Percentiles rank a stretch among this genome's conserved stretches.
These are phyloP conservation scores for Platycheirus albimanus DNA, from an alignment of 2,888 invertebrate genomes.

Conservation along the genomic window DNA sequence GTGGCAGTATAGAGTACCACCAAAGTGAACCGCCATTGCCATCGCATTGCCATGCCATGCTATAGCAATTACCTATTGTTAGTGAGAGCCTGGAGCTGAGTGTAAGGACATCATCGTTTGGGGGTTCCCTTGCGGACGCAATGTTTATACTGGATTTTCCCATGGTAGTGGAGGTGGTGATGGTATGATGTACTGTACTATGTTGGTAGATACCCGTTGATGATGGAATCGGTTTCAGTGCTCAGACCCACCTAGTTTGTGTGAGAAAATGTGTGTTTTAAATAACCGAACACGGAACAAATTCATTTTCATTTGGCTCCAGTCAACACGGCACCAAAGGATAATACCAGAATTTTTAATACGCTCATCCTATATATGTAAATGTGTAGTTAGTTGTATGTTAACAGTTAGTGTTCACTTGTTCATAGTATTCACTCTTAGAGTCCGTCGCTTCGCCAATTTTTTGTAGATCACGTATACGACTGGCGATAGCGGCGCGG, in stretches of 20 bases:
- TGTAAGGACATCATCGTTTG: conserved; percentile 28
- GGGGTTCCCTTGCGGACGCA: conserved; percentile 20
- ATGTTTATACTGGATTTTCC: conserved; percentile 27
- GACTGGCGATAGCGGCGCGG: conserved; percentile 1
- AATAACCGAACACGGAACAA: conserved; percentile 56
- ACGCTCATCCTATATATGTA: conserved; percentile 38
- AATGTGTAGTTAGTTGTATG: neutral
- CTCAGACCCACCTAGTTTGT: no score
- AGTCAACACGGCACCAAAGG: conserved; percentile 72
- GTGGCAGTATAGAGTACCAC: neutral
- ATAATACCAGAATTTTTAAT: conserved; percentile 67
- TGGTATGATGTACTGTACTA: no score
- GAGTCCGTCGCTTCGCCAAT: neutral
- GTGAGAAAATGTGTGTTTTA: conserved; percentile 61
- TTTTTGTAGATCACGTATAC: conserved; percentile 32
- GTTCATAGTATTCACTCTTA: neutral
- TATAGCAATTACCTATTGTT: conserved; percentile 55
- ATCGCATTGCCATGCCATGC: no score
- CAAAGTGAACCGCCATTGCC: no score
- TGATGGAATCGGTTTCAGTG: no score
- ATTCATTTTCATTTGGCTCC: conserved; percentile 71
- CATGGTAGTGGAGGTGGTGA: no score
- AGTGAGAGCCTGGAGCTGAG: neutral
- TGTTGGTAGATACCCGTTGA: no score
- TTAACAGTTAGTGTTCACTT: conserved; percentile 10